These are phyloP conservation scores for Sebastes vulpes DNA, from an alignment of 2,797 vertebrate genomes.

Conservation along the genomic window DNA sequence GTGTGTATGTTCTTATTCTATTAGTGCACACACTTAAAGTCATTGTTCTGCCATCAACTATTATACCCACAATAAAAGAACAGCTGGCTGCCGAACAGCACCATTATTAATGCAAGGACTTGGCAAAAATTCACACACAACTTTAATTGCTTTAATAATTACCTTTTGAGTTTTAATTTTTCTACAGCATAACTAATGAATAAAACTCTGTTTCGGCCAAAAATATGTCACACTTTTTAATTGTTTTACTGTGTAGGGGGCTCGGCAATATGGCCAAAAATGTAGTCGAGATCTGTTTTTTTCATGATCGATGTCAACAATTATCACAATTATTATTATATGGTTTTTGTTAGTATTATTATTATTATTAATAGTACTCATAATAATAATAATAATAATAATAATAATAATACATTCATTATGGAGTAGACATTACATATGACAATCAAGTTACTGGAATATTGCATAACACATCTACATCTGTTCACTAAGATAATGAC, in stretches of 20 bases:
- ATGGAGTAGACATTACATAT: no score
- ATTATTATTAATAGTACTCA: no score
- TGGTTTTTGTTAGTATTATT: no score
- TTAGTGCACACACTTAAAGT: background rate
- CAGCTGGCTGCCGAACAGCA: slow-evolving; percentile 41
- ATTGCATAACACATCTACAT: background rate
- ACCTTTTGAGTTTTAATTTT: slow-evolving; percentile 10
- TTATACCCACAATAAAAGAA: slow-evolving; percentile 14
- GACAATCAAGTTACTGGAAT: background rate
- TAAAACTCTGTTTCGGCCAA: background rate
- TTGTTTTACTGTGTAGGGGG: background rate
- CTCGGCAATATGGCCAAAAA: background rate
- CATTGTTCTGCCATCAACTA: background rate
- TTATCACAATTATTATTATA: background rate
- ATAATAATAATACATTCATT: no score
- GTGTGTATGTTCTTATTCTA: background rate
- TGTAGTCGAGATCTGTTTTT: background rate
- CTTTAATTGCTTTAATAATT: slow-evolving; percentile 50
- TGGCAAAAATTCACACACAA: slow-evolving; percentile 2
- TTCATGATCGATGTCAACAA: background rate
- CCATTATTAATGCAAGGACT: slow-evolving; percentile 42
- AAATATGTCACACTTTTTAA: background rate
- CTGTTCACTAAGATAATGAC: background rate
- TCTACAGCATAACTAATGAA: background rate
- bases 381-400: no score